These are phyloP conservation scores for Antrozous pallidus DNA, from an alignment of 2,797 vertebrate species.

Conservation along the genomic window DNA sequence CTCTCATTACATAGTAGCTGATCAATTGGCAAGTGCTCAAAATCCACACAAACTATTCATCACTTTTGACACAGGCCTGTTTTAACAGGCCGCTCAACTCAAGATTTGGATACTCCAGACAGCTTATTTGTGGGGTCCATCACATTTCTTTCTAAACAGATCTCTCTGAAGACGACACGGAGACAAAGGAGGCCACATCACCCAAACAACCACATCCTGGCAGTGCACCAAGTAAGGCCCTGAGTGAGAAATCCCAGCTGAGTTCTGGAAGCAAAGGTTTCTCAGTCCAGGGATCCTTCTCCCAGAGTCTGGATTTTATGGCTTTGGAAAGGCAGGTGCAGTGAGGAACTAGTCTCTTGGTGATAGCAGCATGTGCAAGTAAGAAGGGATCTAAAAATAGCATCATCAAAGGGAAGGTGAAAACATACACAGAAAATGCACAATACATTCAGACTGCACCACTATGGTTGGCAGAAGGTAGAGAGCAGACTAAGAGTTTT, in stretches of 20 bases:
- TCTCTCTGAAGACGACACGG: conserved; percentile 18
- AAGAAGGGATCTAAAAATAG: not conserved
- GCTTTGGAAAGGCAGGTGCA: not conserved
- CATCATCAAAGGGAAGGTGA: not conserved
- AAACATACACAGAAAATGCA: conserved; percentile 13
- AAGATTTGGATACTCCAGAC: conserved; percentile 64
- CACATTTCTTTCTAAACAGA: conserved; percentile 27
- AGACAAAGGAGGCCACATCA: conserved; percentile 40
- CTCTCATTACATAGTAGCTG: conserved; percentile 78
- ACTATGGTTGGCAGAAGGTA: not conserved
- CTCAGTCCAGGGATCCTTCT: not conserved
- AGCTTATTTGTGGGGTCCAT: conserved; percentile 63
- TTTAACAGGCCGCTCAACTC: conserved; percentile 74
- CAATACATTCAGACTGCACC: not conserved
- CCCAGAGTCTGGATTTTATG: not conserved
- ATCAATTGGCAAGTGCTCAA: conserved; percentile 81
- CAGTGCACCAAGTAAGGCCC: not conserved
- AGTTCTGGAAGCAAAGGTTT: not conserved
- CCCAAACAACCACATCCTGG: not conserved
- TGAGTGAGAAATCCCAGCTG: not conserved
- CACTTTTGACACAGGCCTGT: conserved; percentile 76
- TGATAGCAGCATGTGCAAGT: not conserved
- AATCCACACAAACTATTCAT: conserved; percentile 82
- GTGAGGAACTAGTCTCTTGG: not conserved
- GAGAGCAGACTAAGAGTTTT: not conserved